These are phyloP conservation scores for Mustelus asterias DNA, from an alignment of 2,113 vertebrate species.

Conservation along the genomic window DNA sequence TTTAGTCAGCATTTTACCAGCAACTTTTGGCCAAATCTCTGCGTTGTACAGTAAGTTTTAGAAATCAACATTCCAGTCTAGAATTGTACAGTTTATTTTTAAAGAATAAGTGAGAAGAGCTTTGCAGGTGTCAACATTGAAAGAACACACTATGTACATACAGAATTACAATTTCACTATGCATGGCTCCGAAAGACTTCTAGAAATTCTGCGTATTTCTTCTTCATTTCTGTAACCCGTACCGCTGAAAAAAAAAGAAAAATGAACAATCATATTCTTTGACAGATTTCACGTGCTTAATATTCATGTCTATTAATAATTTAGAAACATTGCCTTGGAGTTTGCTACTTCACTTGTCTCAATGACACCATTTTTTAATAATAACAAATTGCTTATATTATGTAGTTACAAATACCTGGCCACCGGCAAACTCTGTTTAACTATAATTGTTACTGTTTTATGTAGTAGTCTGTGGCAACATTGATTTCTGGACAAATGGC, in stretches of 20 bases:
- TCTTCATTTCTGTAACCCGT: conserved; percentile 7
- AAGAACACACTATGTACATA: not conserved
- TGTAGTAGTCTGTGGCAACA: not conserved
- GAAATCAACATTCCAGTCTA: not conserved
- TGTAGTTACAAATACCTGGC: not conserved
- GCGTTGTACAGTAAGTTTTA: not conserved
- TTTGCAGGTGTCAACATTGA: not conserved
- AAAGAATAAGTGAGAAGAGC: not conserved
- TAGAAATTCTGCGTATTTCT: not conserved
- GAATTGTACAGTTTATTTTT: not conserved
- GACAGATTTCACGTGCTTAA: not conserved
- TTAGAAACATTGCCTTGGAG: not conserved
- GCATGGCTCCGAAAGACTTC: not conserved
- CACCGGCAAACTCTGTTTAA: not conserved
- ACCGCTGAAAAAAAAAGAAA: not conserved
- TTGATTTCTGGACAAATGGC: not conserved
- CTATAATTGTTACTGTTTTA: not conserved
- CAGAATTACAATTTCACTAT: not conserved
- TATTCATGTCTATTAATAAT: not conserved
- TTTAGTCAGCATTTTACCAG: not conserved
- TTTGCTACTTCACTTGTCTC: not conserved
- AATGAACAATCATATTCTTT: not conserved
- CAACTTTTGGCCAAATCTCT: not conserved
- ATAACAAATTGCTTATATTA: not conserved
- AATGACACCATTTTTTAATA: not conserved